These are phyloP conservation scores for Anoplophora glabripennis DNA, from an alignment of 1,140 invertebrate genomes.

Conservation along the genomic window DNA sequence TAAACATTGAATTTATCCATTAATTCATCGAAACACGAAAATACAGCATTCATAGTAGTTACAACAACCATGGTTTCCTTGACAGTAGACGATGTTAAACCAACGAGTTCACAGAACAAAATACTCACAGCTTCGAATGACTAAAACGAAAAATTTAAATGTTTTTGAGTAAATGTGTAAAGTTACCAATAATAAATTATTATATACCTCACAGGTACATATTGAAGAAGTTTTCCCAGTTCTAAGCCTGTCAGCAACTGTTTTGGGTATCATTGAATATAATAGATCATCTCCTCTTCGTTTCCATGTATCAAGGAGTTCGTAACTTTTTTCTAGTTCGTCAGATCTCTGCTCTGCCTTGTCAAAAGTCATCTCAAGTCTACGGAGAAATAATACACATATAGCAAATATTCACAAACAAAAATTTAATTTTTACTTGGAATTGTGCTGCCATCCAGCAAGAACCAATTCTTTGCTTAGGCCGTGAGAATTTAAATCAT, in stretches of 20 bases:
- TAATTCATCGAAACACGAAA: constrained; percentile 75
- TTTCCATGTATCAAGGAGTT: constrained; percentile 78
- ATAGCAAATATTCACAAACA: background rate
- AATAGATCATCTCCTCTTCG: constrained; percentile 80
- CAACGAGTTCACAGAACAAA: constrained; percentile 62
- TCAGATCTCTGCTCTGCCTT: constrained; percentile 71
- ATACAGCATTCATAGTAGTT: constrained; percentile 78
- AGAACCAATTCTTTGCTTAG: constrained; percentile 81
- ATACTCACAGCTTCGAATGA: constrained; percentile 62
- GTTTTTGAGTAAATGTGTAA: background rate
- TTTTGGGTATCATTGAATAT: constrained; percentile 89
- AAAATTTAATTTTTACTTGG: constrained; percentile 55
- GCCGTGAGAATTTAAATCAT: constrained; percentile 84
- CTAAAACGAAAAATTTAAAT: constrained; percentile 43
- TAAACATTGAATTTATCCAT: constrained; percentile 77
- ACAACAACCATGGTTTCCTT: constrained; percentile 79
- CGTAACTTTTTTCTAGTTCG: constrained; percentile 69
- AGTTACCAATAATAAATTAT: background rate
- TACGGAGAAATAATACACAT: constrained; percentile 36
- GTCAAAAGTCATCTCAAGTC: constrained; percentile 78
- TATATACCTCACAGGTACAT: constrained; percentile 70
- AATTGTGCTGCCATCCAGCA: constrained; percentile 84
- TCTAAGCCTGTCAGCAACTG: constrained; percentile 68
- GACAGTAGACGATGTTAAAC: constrained; percentile 60
- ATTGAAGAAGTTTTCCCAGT: constrained; percentile 68